These are phyloP conservation scores for Porites divaricata DNA, from an alignment of 92 coral and sea anemone genomes.

Conservation along the genomic window DNA sequence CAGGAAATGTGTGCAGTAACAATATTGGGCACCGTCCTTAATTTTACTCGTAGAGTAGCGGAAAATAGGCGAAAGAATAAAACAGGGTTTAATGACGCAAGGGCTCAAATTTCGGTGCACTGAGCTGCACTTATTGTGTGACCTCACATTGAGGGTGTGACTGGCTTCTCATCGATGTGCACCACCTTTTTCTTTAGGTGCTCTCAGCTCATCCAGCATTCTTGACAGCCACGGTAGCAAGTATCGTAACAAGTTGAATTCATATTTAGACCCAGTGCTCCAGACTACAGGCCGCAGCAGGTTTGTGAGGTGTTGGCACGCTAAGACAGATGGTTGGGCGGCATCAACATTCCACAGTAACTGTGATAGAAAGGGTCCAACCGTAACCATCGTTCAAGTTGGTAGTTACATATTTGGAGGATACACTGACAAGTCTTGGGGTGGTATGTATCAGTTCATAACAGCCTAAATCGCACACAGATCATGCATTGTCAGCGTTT, in stretches of 20 bases:
- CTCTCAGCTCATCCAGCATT: neutral
- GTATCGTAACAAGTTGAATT: neutral
- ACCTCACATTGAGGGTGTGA: no score
- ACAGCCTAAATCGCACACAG: no score
- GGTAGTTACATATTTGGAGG: neutral
- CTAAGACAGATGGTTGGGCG: neutral
- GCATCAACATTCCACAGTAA: neutral
- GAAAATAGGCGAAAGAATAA: no score
- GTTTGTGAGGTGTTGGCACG: neutral
- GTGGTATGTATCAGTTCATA: no score
- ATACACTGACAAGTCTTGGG: neutral
- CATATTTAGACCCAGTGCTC: neutral
- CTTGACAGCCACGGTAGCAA: neutral
- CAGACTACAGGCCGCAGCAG: neutral
- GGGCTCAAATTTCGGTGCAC: no score
- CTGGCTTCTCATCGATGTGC: no score
- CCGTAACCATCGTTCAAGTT: neutral
- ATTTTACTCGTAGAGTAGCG: no score
- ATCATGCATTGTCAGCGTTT: no score
- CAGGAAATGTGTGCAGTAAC: no score
- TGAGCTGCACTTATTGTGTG: no score
- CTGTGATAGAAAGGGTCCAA: neutral
- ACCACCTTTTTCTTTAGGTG: neutral
- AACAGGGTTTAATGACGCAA: no score
- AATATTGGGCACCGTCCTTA: no score